Base-by-base conservation (phyloP, 2,888 invertebrate genomes). In the Creontiades dilutus region DNA sequence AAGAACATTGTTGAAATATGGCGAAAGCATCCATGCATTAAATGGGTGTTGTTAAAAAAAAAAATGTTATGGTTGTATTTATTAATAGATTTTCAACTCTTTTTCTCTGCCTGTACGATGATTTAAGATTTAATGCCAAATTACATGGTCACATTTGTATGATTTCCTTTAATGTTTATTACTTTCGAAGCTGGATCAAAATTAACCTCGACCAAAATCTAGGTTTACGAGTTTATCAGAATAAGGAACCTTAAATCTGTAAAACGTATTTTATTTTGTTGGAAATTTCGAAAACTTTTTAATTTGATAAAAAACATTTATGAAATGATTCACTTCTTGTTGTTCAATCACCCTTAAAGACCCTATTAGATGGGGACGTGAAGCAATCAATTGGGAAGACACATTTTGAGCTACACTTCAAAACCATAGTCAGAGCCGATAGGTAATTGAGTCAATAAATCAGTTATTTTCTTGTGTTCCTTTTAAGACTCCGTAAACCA, bases 181-280 rank as follows among this genome's bases (percentile, higher is more conserved):
- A 78, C 12, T 68, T 61, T 68, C 23, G 68, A 68, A 68, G 19
- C 68, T 68, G 68, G 68, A 68, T 68, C 68, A 19, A 68, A 68
- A 23, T 19, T 68, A 28, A 28, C 28, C 78, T 46, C 47, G 78
- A 78, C 78, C 78, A 78, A 78, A 78, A 78, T 78, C 12, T 37
- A 47, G 12, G 47, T 78, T 46, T 46, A 28, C 37, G 37, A 37
- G 37, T 37, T 37, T 78, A 78, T 46, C 19, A 78, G n/a, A 46
- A 46, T 46, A 46, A 19, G 78, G 78, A 78, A 46, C 28, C 23
- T 76, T 76, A 19, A 16, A 76, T 19, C 23, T 12, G n/a, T 14
- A 16, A 76, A 46, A 78, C 37, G 19, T 27, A 46, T 78, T 78
- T 78, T 78, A 78, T 78, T 78, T 78, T 78, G 78, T 78, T 78